Conservation (phyloP, 1,140 invertebrate species). For the Zophobas morio region DNA sequence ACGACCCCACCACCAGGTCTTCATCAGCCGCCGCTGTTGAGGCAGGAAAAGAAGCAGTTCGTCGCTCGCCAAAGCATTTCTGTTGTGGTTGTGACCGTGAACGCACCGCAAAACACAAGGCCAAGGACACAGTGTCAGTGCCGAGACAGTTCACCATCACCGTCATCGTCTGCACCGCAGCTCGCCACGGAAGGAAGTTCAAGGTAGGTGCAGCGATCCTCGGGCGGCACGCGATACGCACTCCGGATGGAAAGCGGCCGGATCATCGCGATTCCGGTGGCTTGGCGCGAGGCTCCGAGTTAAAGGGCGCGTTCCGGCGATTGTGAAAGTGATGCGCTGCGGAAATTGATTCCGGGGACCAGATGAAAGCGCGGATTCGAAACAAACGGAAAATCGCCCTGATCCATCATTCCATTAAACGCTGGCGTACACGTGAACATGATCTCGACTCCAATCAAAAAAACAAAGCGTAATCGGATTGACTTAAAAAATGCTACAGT, state of each 20-base stretch:
- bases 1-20: conserved; percentile 60
- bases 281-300: neutral
- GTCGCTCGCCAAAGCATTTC: conserved; percentile 66
- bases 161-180: conserved; percentile 16
- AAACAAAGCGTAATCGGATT: too few species aligned
- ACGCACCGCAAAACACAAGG: conserved; percentile 63
- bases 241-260: conserved; percentile 1
- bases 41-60: conserved; percentile 66
- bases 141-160: conserved; percentile 54
- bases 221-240: neutral
- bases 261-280: conserved; percentile 33
- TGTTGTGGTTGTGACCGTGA: conserved; percentile 66
- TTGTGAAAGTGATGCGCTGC: conserved; percentile 24
- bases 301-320: neutral
- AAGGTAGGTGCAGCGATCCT: conserved; percentile 58
- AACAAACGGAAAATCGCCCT: too few species aligned
- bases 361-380: too few species aligned
- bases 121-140: conserved; percentile 63
- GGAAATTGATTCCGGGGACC: conserved; percentile 7
- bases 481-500: neutral
- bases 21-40: conserved; percentile 54
- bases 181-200: conserved; percentile 19
- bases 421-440: too few species aligned
- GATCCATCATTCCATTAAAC: too few species aligned
- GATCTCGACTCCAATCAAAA: too few species aligned